Conservation (phyloP, 2,888 invertebrate genomes). For the Epinotia brunnichana region DNA sequence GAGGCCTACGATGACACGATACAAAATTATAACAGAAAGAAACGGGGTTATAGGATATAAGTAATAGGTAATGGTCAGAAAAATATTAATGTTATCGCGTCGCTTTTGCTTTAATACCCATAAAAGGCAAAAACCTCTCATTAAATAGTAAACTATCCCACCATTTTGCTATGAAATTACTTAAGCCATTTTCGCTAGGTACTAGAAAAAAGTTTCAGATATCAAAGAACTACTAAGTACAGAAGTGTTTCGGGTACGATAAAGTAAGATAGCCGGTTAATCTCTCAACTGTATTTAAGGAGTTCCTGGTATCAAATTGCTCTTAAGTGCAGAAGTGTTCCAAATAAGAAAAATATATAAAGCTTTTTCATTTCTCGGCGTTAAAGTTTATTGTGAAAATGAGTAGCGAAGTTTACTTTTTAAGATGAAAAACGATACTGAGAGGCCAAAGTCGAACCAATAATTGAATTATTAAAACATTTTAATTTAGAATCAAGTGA, state of each 20-base stretch:
- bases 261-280: constrained; percentile 24
- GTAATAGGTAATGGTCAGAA: background rate
- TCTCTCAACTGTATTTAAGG: constrained; percentile 26
- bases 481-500: background rate
- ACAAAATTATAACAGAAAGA: background rate
- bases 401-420: background rate
- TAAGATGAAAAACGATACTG: background rate
- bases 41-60: background rate
- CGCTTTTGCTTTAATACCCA: background rate
- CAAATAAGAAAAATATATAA: constrained; percentile 10
- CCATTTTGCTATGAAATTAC: no score
- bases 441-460: background rate
- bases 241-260: constrained; percentile 29
- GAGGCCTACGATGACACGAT: no score
- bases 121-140: no score
- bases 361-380: constrained; percentile 2
- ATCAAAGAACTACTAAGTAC: constrained; percentile 15
- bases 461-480: background rate
- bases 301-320: constrained; percentile 23
- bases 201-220: constrained; percentile 1
- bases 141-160: no score
- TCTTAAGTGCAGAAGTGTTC: constrained; percentile 11
- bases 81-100: background rate
- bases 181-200: background rate
- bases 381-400: constrained; percentile 20